Base-by-base conservation (phyloP, 2,888 invertebrate genomes). In the Scaptomyza flava region DNA sequence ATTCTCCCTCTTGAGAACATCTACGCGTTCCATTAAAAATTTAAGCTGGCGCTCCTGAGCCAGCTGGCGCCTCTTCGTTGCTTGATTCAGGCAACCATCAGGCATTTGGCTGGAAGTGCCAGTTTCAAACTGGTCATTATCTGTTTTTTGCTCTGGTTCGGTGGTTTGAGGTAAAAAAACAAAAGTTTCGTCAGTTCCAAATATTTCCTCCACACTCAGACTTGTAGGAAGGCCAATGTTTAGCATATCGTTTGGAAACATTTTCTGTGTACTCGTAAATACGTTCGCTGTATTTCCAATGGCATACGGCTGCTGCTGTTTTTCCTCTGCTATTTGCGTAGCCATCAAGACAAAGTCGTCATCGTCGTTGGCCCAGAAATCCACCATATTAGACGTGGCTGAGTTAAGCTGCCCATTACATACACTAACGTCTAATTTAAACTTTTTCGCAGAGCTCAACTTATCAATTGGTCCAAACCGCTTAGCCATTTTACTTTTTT, bases 281-380 rank as follows among this genome's bases (percentile, higher is more conserved):
- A 91, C 87, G 52, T 70, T 82, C 1, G 79, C 77, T 1, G 70
- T 76, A 5, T 73, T 63, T 47, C 63, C 56, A 7, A 23, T 14
- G 6, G 34, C 47, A 6, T 38, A 30, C 14, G 51, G 53, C 23
- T 62, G 50, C 1, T 14, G 50, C 27, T 56, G 72, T 0, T 79
- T 89, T 30, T 82, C 81, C 59, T 91, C 91, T 14, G 89, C 90
- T 31, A 84, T 81, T 77, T 91, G 91, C 0, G 91, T 90, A 42
- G 91, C 91, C 68, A 91, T 60, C 14, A 91, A 62, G 14, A 91
- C 89, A 7, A 89, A 89, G 61, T 91, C 91, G 51, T 91, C 91
- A 51, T 91, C 91, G n/a, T 91, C 91, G 54, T 89, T 90, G 46
- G 82, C 90, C 91, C 91, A 91, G 11, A 90, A 87, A 38, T 89